A percentile compares a stretch with the other conserved stretches of the same genome.
These are phyloP conservation scores for Ormyrus pomaceus DNA, from an alignment of 2,888 invertebrate species.

Conservation along the genomic window DNA sequence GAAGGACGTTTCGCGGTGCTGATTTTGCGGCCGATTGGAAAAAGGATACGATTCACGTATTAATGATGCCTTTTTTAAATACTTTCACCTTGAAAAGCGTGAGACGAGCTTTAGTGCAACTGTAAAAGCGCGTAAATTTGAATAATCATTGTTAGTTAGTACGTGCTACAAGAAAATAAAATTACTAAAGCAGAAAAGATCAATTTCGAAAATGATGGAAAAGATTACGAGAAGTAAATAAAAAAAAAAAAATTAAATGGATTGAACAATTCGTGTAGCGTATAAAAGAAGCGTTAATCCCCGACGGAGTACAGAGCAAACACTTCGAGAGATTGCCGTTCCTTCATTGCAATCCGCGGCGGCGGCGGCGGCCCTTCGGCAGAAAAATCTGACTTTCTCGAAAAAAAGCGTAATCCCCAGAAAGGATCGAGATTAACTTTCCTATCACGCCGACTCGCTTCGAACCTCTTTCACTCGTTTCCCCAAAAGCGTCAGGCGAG, in stretches of 20 bases:
- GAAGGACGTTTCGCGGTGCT: constrained; percentile 44
- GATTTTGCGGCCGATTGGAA: too few relatives aligned
- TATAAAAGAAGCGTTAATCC: constrained; percentile 40
- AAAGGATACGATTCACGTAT: too few relatives aligned
- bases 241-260: not conserved
- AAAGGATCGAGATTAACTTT: constrained; percentile 62
- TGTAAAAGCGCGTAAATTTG: too few relatives aligned
- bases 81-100: too few relatives aligned
- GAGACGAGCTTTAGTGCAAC: too few relatives aligned
- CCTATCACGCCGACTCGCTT: constrained; percentile 21
- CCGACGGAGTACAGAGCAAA: constrained; percentile 56
- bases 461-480: constrained; percentile 7
- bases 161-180: too few relatives aligned
- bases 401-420: constrained; percentile 64
- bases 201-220: too few relatives aligned
- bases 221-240: too few relatives aligned
- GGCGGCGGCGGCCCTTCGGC: not conserved
- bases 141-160: too few relatives aligned
- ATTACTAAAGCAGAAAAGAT: too few relatives aligned
- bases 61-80: too few relatives aligned
- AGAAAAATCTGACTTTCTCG: constrained; percentile 65
- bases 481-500: constrained; percentile 1
- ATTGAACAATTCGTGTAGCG: not conserved
- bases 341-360: constrained; percentile 38
- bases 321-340: constrained; percentile 59